These are phyloP conservation scores for Myotis yumanensis DNA, from an alignment of 2,113 vertebrate species.

Conservation along the genomic window DNA sequence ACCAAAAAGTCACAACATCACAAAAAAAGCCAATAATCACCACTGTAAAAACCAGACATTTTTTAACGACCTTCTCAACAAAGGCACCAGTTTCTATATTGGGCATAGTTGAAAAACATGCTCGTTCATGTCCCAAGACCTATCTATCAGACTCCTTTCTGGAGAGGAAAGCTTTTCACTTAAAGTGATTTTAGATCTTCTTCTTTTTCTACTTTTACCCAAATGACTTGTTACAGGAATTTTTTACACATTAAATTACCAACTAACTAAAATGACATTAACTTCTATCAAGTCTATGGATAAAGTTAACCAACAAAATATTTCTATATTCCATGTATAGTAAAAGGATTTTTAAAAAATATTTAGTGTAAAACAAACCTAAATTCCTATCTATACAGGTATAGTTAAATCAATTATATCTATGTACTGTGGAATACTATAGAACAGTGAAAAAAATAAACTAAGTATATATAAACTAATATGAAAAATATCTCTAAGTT, in stretches of 20 bases:
- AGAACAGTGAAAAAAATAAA: not conserved
- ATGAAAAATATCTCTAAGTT: slow-evolving; percentile 1
- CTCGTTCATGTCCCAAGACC: not conserved
- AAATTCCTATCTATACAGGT: not conserved
- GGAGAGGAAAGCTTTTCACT: not conserved
- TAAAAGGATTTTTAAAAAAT: not conserved
- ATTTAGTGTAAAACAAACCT: not conserved
- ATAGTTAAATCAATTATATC: not conserved
- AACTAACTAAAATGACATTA: slow-evolving; percentile 23
- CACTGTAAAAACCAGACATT: not conserved
- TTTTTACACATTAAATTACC: not conserved
- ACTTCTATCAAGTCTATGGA: not conserved
- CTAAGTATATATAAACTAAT: not conserved
- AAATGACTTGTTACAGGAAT: not conserved
- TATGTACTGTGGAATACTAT: not conserved
- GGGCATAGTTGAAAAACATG: slow-evolving; percentile 11
- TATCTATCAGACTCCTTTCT: not conserved
- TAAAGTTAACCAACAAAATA: not conserved
- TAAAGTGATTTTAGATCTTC: slow-evolving; percentile 20
- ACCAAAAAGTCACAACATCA: not conserved
- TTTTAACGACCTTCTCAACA: not conserved
- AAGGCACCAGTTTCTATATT: not conserved
- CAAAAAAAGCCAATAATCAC: slow-evolving; percentile 2
- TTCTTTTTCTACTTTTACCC: slow-evolving; percentile 28
- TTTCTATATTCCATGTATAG: not conserved